These are phyloP conservation scores for Lycopodina hypogea DNA, from an alignment of 37 sponge, comb jelly and placozoan species.

Conservation along the genomic window DNA sequence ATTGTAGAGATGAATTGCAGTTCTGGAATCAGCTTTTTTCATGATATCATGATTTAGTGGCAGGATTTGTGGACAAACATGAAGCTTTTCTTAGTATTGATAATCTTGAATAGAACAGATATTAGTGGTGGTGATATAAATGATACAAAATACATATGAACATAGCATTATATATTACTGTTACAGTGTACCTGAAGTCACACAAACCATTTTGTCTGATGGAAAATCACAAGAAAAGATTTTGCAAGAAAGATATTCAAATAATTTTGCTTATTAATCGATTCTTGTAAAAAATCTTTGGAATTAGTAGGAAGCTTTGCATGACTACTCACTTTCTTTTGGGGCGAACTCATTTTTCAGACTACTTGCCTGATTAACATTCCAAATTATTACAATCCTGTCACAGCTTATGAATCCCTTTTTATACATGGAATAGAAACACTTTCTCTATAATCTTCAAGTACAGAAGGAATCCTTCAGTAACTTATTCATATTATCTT, in stretches of 20 bases:
- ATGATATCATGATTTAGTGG: no score
- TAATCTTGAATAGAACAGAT: no score
- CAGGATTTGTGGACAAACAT: no score
- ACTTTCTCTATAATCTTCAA: neutral
- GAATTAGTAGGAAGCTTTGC: no score
- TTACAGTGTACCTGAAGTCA: no score
- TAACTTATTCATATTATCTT: no score
- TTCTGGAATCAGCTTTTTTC: no score
- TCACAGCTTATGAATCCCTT: neutral
- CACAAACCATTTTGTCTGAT: no score
- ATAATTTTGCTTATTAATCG: neutral
- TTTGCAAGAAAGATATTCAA: neutral
- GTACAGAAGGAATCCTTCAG: neutral
- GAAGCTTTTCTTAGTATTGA: no score
- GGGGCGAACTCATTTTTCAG: neutral
- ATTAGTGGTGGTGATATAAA: no score
- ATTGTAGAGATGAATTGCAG: no score
- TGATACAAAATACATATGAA: no score
- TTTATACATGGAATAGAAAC: neutral
- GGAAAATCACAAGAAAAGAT: neutral
- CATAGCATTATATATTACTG: neutral
- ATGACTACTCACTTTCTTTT: neutral
- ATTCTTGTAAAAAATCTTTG: neutral
- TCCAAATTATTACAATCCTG: neutral
- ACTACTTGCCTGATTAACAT: neutral